These are phyloP conservation scores for Eira barbara DNA, from an alignment of 2,113 vertebrate species.

Conservation along the genomic window DNA sequence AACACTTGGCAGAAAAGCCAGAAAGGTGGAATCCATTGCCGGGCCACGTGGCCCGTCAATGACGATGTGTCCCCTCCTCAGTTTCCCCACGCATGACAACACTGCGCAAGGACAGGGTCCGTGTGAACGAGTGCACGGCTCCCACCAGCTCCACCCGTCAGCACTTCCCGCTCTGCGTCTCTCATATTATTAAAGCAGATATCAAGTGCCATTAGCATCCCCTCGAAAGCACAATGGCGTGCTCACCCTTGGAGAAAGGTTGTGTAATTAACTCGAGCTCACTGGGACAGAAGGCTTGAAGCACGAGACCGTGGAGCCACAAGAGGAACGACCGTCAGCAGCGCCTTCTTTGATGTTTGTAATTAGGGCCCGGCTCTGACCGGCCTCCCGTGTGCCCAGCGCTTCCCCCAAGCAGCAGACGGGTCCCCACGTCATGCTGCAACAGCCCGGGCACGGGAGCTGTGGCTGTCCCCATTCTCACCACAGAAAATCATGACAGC, in stretches of 20 bases:
- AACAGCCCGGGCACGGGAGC: not conserved
- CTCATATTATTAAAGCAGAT: slow-evolving; percentile 47
- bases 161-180: not conserved
- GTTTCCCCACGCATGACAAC: slow-evolving; percentile 19
- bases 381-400: not conserved
- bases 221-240: not conserved
- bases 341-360: not conserved
- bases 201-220: slow-evolving; percentile 4
- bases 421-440: not conserved
- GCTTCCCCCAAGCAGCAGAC: not conserved
- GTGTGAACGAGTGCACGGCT: not conserved
- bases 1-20: not conserved
- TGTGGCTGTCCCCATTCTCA: not conserved
- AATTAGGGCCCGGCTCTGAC: not conserved
- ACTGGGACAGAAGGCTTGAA: not conserved
- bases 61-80: not conserved
- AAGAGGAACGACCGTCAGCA: not conserved
- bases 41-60: slow-evolving; percentile 31
- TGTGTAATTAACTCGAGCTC: slow-evolving; percentile 34
- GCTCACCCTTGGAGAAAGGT: not conserved
- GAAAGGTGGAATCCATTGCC: slow-evolving; percentile 32
- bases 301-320: not conserved
- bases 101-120: not conserved
- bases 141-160: not conserved
- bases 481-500: not conserved